phyloP scores from a whole-genome alignment of 2,797 vertebrate genomes.

The Cryptoprocta ferox region DNA sequence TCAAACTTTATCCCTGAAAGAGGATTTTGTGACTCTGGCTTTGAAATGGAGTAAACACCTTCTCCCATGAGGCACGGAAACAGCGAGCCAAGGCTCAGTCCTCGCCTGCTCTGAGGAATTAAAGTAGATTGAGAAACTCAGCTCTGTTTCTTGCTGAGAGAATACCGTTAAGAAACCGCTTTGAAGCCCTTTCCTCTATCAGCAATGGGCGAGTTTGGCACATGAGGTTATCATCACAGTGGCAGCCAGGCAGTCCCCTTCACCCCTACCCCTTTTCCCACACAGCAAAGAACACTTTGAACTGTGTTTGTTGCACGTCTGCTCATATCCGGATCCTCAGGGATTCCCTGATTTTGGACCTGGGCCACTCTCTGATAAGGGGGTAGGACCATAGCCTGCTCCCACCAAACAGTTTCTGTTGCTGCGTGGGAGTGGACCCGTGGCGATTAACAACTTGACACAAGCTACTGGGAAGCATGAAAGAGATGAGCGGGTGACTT shows the following conservation, averaged over 20 bases:
- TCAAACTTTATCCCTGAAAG: neutral
- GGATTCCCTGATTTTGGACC: neutral
- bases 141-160: conserved; percentile 5
- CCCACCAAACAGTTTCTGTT: neutral
- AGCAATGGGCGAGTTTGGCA: conserved; percentile 39
- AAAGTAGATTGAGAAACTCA: neutral
- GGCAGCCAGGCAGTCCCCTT: neutral
- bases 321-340: neutral
- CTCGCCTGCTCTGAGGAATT: neutral
- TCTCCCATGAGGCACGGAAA: neutral
- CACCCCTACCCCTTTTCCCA: neutral
- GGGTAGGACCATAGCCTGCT: neutral
- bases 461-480: neutral
- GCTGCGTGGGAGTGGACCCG: neutral
- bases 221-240: neutral
- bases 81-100: neutral
- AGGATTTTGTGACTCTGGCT: neutral
- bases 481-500: neutral
- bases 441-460: neutral
- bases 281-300: neutral
- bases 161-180: neutral
- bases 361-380: neutral
- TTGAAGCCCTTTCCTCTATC: conserved; percentile 74
- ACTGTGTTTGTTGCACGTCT: neutral
- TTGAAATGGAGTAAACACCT: neutral